Evolutionary conservation across 2,113 vertebrate genomes (phyloP), one percentile per base, ranked within the genome.

Genomic region (Amphilophus citrinellus): DNA sequence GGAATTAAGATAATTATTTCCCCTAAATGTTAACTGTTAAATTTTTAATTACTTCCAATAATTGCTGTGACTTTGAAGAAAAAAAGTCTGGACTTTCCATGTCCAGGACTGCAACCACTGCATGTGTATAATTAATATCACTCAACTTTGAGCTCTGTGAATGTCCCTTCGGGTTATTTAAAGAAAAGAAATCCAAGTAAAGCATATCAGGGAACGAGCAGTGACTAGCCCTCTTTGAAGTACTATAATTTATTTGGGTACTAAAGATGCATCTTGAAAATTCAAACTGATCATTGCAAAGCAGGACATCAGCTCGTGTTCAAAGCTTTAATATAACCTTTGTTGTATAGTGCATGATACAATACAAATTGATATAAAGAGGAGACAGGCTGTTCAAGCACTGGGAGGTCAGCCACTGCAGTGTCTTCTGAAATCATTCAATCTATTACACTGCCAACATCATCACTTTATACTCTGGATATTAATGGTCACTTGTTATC

Each of bases 261-360:
- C 44, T 71, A 71, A 71, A 71, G 66, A 71, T 73, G 44, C 30
- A 73, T 85, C 83, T 93, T n/a, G 24, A 88, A 75, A 88, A 91
- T 92, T 88, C 71, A 79, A 68, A 91, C 79, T 85, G 61, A 80
- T 77, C 80, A 89, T 90, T 90, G 84, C 87, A 79, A 85, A 76
- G 75, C 85, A 66, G 86, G 57, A 78, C 92, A 84, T 91, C 87
- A 87, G 80, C 77, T 75, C 71, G 62, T 83, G 79, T 84, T 85
- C 82, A 91, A 58, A 87, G 61, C 77, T 85, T 87, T 83, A 79
- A 59, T 61, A 83, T 44, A 59, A 75, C 39, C 18, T 22, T 84
- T 37, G 56, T 32, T 86, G 37, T 80, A 27, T 53, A n/a, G 65
- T 53, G 44, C 27, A 59, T 84, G 80, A 78, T 83, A 80, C 87